Conservation (phyloP, 2,888 invertebrate species). For the Dynastes grantii region DNA sequence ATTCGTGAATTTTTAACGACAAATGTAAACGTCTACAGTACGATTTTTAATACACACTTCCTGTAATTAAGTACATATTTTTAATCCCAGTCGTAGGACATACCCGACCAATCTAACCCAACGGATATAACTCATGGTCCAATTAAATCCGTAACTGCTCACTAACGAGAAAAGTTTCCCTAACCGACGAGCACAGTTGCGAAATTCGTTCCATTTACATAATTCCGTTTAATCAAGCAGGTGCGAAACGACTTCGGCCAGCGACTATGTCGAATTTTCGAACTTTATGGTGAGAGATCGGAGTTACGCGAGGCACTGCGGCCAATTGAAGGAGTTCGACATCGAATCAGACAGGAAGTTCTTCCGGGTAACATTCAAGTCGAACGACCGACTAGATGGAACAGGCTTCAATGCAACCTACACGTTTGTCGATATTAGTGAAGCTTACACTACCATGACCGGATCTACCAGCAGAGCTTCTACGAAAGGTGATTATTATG, state of each 20-base stretch:
- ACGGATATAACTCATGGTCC: conserved; percentile 9
- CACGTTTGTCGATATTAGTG: conserved; percentile 85
- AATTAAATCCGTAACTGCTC: conserved; percentile 37
- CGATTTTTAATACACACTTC: no score
- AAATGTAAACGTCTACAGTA: no score
- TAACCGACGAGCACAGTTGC: conserved; percentile 18
- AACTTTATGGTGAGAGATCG: conserved; percentile 93
- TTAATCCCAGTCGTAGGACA: background rate
- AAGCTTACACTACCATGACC: conserved; percentile 71
- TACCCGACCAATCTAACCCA: background rate
- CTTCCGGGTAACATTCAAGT: conserved; percentile 95
- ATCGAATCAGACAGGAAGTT: conserved; percentile 92
- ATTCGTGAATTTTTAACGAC: no score
- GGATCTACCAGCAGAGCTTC: conserved; percentile 36
- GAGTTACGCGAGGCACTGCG: conserved; percentile 92
- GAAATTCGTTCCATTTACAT: conserved; percentile 38
- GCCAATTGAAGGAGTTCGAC: conserved; percentile 85
- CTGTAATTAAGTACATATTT: background rate
- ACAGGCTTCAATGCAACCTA: conserved; percentile 95
- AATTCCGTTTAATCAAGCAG: conserved; percentile 71
- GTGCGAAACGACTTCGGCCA: conserved; percentile 91
- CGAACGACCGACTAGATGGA: conserved; percentile 94
- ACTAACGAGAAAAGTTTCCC: conserved; percentile 37
- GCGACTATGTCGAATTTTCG: conserved; percentile 97
- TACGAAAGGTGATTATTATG: conserved; percentile 12